These are phyloP conservation scores for Clarias batrachus DNA, from an alignment of 2,113 vertebrate species.

Conservation along the genomic window DNA sequence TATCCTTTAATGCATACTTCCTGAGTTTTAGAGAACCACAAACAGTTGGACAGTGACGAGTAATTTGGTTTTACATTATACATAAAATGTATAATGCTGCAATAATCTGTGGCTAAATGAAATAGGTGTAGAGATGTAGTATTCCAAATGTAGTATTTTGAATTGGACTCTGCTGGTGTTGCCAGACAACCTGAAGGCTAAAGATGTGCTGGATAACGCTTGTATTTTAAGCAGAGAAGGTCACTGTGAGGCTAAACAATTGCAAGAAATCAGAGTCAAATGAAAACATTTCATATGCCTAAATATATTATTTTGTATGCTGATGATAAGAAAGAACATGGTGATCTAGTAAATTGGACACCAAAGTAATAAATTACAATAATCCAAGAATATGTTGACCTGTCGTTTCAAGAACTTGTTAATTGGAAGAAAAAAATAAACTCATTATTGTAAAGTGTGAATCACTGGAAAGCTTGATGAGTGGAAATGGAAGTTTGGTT, in stretches of 20 bases:
- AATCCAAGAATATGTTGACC: not conserved
- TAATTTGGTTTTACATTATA: not conserved
- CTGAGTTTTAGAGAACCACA: not conserved
- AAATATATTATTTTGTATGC: not conserved
- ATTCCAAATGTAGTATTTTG: not conserved
- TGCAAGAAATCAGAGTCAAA: not conserved
- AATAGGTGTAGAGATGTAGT: not conserved
- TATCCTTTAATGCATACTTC: not conserved
- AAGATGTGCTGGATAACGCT: not conserved
- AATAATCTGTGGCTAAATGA: not conserved
- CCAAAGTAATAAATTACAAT: not conserved
- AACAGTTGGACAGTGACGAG: not conserved
- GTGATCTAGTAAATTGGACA: not conserved
- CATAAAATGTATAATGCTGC: not conserved
- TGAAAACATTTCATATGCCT: not conserved
- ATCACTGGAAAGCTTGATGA: not conserved
- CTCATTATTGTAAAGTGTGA: not conserved
- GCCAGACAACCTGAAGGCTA: not conserved
- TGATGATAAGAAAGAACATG: not conserved
- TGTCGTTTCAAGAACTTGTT: not conserved
- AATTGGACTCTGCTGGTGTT: not conserved
- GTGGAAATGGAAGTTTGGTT: not conserved
- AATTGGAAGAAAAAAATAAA: not conserved
- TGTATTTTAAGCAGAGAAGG: not conserved
- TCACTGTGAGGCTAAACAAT: not conserved